A percentile compares a stretch with the other conserved stretches of the same genome.
phyloP scores from a whole-genome alignment of 2,888 invertebrate species.

The Lutraria lutraria region DNA sequence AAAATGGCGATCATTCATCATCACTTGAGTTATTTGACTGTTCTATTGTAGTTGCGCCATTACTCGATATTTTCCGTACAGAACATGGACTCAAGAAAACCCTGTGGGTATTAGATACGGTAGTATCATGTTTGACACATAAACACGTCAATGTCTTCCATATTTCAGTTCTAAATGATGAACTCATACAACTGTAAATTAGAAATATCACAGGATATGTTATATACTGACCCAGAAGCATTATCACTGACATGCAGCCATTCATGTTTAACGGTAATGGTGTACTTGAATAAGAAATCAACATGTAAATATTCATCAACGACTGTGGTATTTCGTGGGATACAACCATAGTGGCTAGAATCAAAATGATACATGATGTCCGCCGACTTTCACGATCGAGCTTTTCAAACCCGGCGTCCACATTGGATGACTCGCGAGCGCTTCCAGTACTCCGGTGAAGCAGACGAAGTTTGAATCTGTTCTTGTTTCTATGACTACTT shows the following conservation, averaged over 20 bases:
- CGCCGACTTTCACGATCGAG: slow-evolving; percentile 42
- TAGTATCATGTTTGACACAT: not conserved
- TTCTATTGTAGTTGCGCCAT: not conserved
- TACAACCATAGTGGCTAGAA: slow-evolving; percentile 35
- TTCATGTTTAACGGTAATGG: slow-evolving; percentile 46
- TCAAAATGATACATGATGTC: slow-evolving; percentile 52
- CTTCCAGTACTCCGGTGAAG: not conserved
- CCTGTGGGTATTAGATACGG: not conserved
- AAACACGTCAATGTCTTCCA: slow-evolving; percentile 31
- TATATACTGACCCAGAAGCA: slow-evolving; percentile 49
- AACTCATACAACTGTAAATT: slow-evolving; percentile 57
- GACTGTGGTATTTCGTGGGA: slow-evolving; percentile 43
- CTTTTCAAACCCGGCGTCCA: slow-evolving; percentile 31
- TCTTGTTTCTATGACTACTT: not conserved
- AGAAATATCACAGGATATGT: slow-evolving; percentile 52
- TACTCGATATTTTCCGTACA: slow-evolving; percentile 28
- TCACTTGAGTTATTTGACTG: not conserved
- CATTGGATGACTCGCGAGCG: not conserved
- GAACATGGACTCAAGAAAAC: slow-evolving; percentile 54
- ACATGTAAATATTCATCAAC: slow-evolving; percentile 13
- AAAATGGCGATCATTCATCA: not conserved
- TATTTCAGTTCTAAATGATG: slow-evolving; percentile 44
- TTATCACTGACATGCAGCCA: slow-evolving; percentile 42
- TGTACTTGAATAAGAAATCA: slow-evolving; percentile 13
- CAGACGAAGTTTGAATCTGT: no score